These are phyloP conservation scores for Lampris megalopsis DNA, from an alignment of 2,113 vertebrate species.

Conservation along the genomic window DNA sequence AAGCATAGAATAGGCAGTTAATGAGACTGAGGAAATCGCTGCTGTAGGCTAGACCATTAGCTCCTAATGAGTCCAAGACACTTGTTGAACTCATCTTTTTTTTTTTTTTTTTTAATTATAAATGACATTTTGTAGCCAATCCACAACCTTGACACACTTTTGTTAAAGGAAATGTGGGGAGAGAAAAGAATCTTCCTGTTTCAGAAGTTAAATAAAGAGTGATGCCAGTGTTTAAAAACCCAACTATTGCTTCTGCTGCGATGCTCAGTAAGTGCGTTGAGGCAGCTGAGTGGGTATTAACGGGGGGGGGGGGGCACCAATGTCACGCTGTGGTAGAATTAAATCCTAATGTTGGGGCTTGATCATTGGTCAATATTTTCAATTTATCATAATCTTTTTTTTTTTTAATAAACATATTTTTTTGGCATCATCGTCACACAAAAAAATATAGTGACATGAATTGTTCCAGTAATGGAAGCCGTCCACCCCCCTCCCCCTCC, in stretches of 20 bases:
- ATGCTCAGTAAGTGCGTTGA: background rate
- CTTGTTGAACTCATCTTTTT: background rate
- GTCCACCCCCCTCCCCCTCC: too few relatives aligned
- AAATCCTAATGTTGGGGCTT: conserved; percentile 22
- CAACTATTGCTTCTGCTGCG: background rate
- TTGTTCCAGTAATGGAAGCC: too few relatives aligned
- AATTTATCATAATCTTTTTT: conserved; percentile 19
- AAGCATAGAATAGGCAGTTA: background rate
- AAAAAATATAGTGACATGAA: too few relatives aligned
- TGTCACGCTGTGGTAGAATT: conserved; percentile 12
- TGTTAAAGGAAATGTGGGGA: background rate
- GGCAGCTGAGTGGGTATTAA: too few relatives aligned
- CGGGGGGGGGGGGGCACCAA: background rate
- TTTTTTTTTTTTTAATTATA: background rate
- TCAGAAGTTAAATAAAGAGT: too few relatives aligned
- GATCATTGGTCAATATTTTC: conserved; percentile 14
- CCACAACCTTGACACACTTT: background rate
- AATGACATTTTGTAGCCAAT: background rate
- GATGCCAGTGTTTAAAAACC: too few relatives aligned
- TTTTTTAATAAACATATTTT: too few relatives aligned
- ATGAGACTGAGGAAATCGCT: background rate
- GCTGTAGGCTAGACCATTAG: background rate
- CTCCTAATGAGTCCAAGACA: background rate
- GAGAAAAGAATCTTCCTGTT: too few relatives aligned
- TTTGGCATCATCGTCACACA: too few relatives aligned